Percentiles rank a stretch among this genome's conserved stretches.
phyloP scores from a whole-genome alignment of 2,113 vertebrate genomes.

The Dipodomys spectabilis region DNA sequence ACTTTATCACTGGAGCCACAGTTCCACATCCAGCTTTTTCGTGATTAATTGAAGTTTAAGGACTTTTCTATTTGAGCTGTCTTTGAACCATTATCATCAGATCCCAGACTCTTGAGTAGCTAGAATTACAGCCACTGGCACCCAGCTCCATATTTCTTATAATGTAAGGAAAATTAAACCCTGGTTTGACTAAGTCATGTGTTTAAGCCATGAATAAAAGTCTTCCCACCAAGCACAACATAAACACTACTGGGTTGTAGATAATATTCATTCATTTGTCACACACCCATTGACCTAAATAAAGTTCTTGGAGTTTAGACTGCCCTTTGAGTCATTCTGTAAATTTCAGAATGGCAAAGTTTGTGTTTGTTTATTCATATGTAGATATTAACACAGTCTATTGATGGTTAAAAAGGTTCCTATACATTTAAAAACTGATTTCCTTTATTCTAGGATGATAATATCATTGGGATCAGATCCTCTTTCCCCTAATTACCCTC shows the following conservation, averaged over 20 bases:
- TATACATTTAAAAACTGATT: neutral
- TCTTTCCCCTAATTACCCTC: neutral
- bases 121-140: no score
- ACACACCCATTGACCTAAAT: neutral
- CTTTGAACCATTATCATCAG: no score
- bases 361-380: neutral
- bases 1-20: no score
- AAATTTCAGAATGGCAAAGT: neutral
- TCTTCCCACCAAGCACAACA: neutral
- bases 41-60: no score
- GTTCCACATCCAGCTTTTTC: no score
- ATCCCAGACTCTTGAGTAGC: no score
- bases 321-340: neutral
- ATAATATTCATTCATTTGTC: neutral
- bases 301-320: neutral
- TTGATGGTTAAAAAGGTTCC: constrained; percentile 7
- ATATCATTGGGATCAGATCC: neutral
- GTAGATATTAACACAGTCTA: neutral
- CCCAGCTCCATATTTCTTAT: neutral
- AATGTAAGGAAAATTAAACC: neutral
- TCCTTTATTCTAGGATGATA: neutral
- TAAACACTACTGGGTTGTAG: neutral
- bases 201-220: neutral
- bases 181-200: neutral
- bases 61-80: no score